These are phyloP conservation scores for Eupithecia subumbrata DNA, from an alignment of 2,888 invertebrate species.

Conservation along the genomic window DNA sequence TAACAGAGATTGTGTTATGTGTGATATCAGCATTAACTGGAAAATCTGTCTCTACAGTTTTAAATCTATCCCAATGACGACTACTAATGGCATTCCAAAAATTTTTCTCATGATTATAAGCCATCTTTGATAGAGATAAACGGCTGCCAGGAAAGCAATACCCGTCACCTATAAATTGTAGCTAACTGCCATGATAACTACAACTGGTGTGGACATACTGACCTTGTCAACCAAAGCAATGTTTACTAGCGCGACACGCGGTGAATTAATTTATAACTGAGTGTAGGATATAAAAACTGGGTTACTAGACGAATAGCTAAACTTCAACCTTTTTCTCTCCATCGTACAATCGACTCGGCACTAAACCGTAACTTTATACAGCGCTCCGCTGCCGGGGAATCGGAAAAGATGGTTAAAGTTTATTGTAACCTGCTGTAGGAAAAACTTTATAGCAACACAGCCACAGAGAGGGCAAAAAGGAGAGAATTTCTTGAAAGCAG, in stretches of 20 bases:
- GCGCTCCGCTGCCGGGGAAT: slow-evolving; percentile 8
- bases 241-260: slow-evolving; percentile 37
- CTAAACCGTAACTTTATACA: slow-evolving; percentile 10
- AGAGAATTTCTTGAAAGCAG: not conserved
- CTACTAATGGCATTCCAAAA: slow-evolving; percentile 2
- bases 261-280: slow-evolving; percentile 34
- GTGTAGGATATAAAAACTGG: slow-evolving; percentile 18
- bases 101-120: slow-evolving; percentile 12
- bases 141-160: slow-evolving; percentile 32
- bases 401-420: not conserved
- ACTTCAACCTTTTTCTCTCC: not conserved
- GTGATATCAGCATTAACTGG: not conserved
- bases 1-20: no score
- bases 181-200: slow-evolving; percentile 17
- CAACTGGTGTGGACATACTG: slow-evolving; percentile 22
- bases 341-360: not conserved
- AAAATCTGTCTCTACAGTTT: not conserved
- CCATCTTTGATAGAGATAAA: slow-evolving; percentile 23
- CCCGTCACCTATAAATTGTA: slow-evolving; percentile 36
- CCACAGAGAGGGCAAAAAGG: not conserved
- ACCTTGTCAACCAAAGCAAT: slow-evolving; percentile 42
- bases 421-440: slow-evolving; percentile 8
- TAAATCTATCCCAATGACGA: not conserved
- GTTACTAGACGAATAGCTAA: slow-evolving; percentile 21
- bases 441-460: not conserved